Conservation (phyloP, 1,140 invertebrate species). For the Manduca sexta region DNA sequence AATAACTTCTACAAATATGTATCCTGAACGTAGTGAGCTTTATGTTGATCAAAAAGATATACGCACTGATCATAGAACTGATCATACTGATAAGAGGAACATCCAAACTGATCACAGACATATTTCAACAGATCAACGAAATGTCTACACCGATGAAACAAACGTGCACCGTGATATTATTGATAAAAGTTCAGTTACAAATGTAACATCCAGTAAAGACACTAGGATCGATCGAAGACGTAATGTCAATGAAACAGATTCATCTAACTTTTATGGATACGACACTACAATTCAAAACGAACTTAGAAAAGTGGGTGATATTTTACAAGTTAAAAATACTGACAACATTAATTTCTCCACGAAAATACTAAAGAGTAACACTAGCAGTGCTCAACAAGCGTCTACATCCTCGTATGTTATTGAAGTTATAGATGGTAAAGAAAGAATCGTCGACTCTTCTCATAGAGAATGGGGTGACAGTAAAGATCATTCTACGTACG, state of each 20-base stretch:
- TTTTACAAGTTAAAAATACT: constrained; percentile 48
- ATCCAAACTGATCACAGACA: neutral
- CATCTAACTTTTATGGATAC: constrained; percentile 64
- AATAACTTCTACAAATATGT: constrained; percentile 1
- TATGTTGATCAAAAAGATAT: constrained; percentile 1
- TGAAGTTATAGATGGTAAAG: constrained; percentile 75
- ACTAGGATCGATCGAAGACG: constrained; percentile 22
- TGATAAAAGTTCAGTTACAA: constrained; percentile 14
- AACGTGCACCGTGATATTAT: neutral
- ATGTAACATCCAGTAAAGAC: constrained; percentile 24
- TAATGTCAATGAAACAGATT: constrained; percentile 52
- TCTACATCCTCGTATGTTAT: constrained; percentile 73
- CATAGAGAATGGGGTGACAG: constrained; percentile 74
- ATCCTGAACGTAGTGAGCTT: neutral
- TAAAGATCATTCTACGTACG: constrained; percentile 68
- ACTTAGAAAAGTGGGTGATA: constrained; percentile 55
- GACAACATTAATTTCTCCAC: constrained; percentile 59
- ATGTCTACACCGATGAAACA: neutral
- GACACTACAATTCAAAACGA: constrained; percentile 58
- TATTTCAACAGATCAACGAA: neutral
- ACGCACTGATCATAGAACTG: neutral
- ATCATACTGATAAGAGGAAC: neutral
- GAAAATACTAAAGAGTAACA: constrained; percentile 65
- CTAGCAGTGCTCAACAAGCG: constrained; percentile 65
- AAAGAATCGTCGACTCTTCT: constrained; percentile 71